Evolutionary conservation across 23 tunicate species (phyloP).

Genomic region (Halocynthia roretzi): DNA sequence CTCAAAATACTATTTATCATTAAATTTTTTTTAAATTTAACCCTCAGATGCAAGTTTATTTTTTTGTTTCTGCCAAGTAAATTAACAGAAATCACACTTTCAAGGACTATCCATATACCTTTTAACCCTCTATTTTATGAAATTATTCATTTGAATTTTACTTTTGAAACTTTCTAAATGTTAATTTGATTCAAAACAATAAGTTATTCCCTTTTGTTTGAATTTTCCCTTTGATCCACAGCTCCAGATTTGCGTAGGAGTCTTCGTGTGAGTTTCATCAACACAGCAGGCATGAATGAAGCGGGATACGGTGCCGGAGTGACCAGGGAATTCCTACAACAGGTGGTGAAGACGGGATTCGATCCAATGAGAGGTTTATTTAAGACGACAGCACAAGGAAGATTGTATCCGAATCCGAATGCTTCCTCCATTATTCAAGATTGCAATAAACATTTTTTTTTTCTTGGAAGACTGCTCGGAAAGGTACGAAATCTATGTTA

Average conservation of each 20-base stretch:
- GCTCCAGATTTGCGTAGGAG: slow-evolving; percentile 71
- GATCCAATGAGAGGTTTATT: slow-evolving; percentile 67
- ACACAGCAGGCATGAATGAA: slow-evolving; percentile 67
- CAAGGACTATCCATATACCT: not conserved
- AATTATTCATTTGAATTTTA: not conserved
- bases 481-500: slow-evolving; percentile 51
- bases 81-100: no score
- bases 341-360: slow-evolving; percentile 62
- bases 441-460: slow-evolving; percentile 36
- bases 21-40: no score
- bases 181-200: not conserved
- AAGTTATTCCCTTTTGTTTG: not conserved
- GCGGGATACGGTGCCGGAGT: slow-evolving; percentile 90
- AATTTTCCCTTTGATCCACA: not conserved
- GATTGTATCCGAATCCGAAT: slow-evolving; percentile 63
- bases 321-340: slow-evolving; percentile 77
- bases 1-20: no score
- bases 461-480: slow-evolving; percentile 76
- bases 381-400: slow-evolving; percentile 44
- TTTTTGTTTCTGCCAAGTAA: no score
- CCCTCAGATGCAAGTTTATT: no score
- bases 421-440: slow-evolving; percentile 38
- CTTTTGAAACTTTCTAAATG: not conserved
- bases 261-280: slow-evolving; percentile 61
- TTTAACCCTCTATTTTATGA: not conserved